phyloP scores from a whole-genome alignment of 2,113 vertebrate genomes.

The Festucalex cinctus region DNA sequence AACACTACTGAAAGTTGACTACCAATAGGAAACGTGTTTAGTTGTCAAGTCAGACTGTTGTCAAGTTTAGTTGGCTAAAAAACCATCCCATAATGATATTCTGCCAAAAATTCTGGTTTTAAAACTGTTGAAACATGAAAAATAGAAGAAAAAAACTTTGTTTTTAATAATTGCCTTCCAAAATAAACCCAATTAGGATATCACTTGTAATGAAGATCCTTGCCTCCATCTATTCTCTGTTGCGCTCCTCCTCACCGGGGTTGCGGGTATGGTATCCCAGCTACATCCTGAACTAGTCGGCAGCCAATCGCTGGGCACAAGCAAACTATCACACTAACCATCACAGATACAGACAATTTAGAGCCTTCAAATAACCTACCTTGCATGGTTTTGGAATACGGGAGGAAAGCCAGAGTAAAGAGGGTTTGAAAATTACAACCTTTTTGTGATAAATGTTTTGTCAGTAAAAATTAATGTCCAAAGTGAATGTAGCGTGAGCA shows the following conservation, averaged over 20 bases:
- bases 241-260: not conserved
- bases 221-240: not conserved
- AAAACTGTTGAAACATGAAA: not conserved
- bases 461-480: too few relatives aligned
- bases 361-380: too few relatives aligned
- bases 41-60: not conserved
- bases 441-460: too few relatives aligned
- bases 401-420: too few relatives aligned
- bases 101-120: not conserved
- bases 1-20: slow-evolving; percentile 12
- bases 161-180: too few relatives aligned
- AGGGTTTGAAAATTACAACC: too few relatives aligned
- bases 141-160: not conserved
- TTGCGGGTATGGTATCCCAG: not conserved
- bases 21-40: not conserved
- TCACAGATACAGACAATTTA: too few relatives aligned
- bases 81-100: not conserved
- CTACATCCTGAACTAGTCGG: too few relatives aligned
- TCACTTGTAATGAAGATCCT: not conserved
- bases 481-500: too few relatives aligned
- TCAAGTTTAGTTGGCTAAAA: too few relatives aligned
- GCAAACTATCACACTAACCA: not conserved
- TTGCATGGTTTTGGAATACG: too few relatives aligned
- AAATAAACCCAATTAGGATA: not conserved
- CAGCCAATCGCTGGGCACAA: not conserved